These are phyloP conservation scores for Machaerirhynchus nigripectus DNA, from an alignment of 2,113 vertebrate genomes.

Conservation along the genomic window DNA sequence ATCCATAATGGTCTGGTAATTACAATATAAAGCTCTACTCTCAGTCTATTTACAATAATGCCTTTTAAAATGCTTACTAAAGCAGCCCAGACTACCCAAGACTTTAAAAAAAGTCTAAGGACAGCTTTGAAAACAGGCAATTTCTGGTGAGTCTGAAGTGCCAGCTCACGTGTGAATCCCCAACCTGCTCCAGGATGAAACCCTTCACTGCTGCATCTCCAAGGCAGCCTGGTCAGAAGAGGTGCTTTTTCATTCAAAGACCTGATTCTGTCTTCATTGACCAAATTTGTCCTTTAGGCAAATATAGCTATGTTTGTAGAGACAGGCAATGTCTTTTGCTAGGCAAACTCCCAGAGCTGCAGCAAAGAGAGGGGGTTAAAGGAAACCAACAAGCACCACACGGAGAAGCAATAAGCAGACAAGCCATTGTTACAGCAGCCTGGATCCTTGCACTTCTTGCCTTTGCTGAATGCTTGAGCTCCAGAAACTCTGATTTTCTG, in stretches of 20 bases:
- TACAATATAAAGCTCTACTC: not conserved
- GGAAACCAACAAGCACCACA: not conserved
- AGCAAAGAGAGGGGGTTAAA: not conserved
- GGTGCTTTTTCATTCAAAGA: not conserved
- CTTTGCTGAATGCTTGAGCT: not conserved
- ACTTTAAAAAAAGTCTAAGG: not conserved
- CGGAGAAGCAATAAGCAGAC: not conserved
- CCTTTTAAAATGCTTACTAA: not conserved
- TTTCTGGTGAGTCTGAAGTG: not conserved
- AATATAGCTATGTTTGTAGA: not conserved
- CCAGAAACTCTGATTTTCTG: not conserved
- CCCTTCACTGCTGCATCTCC: not conserved
- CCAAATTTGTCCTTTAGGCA: not conserved
- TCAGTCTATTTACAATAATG: not conserved
- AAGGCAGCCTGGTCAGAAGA: not conserved
- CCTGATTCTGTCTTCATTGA: not conserved
- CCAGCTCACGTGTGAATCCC: not conserved
- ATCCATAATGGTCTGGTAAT: not conserved
- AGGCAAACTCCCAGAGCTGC: not conserved
- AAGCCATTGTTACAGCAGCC: not conserved
- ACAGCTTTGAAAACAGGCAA: not conserved
- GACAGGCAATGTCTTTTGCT: not conserved
- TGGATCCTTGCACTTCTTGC: not conserved
- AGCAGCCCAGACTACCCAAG: not conserved
- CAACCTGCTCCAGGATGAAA: not conserved